Conservation (phyloP, 2,888 invertebrate genomes). For the Cheiracanthium punctorium region DNA sequence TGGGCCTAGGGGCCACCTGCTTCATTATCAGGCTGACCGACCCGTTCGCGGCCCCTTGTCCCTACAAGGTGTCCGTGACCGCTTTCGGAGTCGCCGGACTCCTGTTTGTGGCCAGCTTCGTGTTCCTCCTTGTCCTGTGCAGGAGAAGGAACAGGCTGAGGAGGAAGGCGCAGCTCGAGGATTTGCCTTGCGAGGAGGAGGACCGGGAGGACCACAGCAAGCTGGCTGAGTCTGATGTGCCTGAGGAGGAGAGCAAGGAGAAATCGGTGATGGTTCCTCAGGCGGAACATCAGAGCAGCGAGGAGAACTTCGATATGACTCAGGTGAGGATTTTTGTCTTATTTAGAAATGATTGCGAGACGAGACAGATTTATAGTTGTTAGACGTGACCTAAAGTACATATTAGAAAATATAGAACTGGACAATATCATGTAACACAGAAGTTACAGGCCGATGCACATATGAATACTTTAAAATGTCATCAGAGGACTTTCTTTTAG, state of each 20-base stretch:
- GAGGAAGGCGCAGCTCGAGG: conserved; percentile 28
- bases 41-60: conserved; percentile 20
- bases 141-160: conserved; percentile 32
- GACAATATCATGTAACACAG: too few species aligned
- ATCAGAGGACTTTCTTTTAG: too few species aligned
- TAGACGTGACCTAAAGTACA: too few species aligned
- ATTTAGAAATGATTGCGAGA: too few species aligned
- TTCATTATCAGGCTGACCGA: conserved; percentile 16
- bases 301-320: conserved; percentile 46
- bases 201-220: conserved; percentile 20
- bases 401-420: too few species aligned
- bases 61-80: conserved; percentile 14
- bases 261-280: neutral
- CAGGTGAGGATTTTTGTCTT: conserved; percentile 46
- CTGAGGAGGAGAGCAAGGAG: neutral
- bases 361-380: too few species aligned
- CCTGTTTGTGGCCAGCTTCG: conserved; percentile 22
- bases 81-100: conserved; percentile 40
- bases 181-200: conserved; percentile 20
- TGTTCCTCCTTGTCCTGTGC: conserved; percentile 17
- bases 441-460: too few species aligned
- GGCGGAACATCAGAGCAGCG: conserved; percentile 13
- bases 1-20: conserved; percentile 48
- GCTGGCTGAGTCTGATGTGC: neutral
- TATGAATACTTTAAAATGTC: too few species aligned